phyloP scores from a whole-genome alignment of 2,888 invertebrate genomes.

The Sturmia bella region DNA sequence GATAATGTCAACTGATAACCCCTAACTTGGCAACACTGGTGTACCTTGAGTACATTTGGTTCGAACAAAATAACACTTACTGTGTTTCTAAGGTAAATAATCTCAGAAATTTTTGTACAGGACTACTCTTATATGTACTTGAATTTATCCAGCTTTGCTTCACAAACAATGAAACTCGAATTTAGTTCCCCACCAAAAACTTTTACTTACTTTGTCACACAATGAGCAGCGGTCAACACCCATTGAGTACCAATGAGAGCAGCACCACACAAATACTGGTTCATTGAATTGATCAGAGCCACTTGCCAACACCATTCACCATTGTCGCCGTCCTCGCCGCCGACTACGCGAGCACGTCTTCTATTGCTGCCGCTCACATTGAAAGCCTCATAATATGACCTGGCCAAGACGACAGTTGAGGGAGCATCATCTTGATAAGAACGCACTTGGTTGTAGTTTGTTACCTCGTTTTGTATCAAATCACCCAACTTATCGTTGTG shows the following conservation, averaged over 20 bases:
- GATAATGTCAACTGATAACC: too few species aligned
- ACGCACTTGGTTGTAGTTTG: slow-evolving; percentile 76
- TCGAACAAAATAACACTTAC: too few species aligned
- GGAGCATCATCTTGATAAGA: slow-evolving; percentile 73
- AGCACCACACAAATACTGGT: slow-evolving; percentile 96
- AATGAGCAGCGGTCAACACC: slow-evolving; percentile 96
- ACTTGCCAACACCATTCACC: slow-evolving; percentile 98
- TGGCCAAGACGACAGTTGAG: slow-evolving; percentile 69
- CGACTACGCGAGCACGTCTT: slow-evolving; percentile 86
- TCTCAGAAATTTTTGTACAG: too few species aligned
- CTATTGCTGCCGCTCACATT: slow-evolving; percentile 54
- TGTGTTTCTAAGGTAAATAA: too few species aligned
- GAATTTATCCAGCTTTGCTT: too few species aligned
- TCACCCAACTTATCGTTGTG: slow-evolving; percentile 81
- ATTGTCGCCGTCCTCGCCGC: slow-evolving; percentile 94
- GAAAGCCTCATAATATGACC: slow-evolving; percentile 71
- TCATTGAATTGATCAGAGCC: slow-evolving; percentile 94
- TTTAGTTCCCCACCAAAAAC: too few species aligned
- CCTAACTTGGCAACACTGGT: too few species aligned
- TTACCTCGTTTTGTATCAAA: slow-evolving; percentile 75
- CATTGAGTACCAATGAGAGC: slow-evolving; percentile 96
- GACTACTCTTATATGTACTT: too few species aligned
- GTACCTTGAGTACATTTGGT: too few species aligned
- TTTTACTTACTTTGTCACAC: slow-evolving; percentile 92
- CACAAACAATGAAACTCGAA: too few species aligned